Conservation (phyloP, 2,113 vertebrate species). For the Oncorhynchus nerka region DNA sequence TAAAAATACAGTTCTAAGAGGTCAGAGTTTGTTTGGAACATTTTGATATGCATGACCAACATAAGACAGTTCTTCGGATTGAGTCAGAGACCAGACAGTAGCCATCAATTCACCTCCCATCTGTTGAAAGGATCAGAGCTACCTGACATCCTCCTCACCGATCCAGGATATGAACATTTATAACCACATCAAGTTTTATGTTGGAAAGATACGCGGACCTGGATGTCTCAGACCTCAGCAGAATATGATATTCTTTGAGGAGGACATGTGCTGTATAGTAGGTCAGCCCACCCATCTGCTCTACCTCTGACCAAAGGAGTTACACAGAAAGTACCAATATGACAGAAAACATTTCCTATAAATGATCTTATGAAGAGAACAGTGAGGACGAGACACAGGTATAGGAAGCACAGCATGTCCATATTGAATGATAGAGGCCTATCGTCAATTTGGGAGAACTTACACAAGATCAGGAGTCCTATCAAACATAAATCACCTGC, state of each 20-base stretch:
- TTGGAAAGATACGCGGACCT: not conserved
- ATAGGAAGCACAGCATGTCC: not conserved
- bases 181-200: not conserved
- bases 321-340: not conserved
- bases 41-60: too few species aligned
- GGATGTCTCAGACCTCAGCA: not conserved
- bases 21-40: too few species aligned
- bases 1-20: too few species aligned
- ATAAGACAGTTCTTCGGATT: too few species aligned
- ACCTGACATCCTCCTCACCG: too few species aligned
- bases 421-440: too few species aligned
- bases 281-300: not conserved
- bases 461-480: too few species aligned
- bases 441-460: too few species aligned
- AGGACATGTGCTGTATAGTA: not conserved
- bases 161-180: not conserved
- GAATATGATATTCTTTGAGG: not conserved
- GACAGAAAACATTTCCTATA: not conserved
- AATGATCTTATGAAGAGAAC: not conserved
- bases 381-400: not conserved
- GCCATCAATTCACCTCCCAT: not conserved
- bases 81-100: not conserved
- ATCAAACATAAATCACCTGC: too few species aligned
- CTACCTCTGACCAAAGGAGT: not conserved
- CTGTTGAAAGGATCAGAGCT: not conserved